Base-by-base conservation (phyloP, 37 sponge, comb jelly and placozoan genomes). In the Chondrosia reniformis region DNA sequence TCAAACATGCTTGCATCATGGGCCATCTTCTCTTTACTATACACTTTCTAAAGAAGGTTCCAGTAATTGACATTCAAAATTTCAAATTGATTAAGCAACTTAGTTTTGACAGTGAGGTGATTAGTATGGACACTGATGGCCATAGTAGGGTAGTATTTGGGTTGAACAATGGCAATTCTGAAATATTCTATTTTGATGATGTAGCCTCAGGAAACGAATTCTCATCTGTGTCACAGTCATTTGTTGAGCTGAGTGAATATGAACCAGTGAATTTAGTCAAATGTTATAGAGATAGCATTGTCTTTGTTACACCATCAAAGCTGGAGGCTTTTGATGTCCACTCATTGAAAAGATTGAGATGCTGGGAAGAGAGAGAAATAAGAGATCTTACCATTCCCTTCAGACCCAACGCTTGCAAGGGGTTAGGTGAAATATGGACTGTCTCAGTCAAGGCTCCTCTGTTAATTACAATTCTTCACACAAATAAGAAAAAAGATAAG, bases 351-450 rank as follows among this genome's bases (percentile, higher is more conserved):
- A n/a, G n/a, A 21, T 24, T 37, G 3, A 13, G 13, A 44, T 1
- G n/a, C 43, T 69, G 72, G 72, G 40, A 40, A 38, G 1, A n/a
- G n/a, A 21, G 41, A 24, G 3, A 13, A 6, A 44, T 1, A 13
- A 21, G 39, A 44, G 72, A 25, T 13, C 24, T 69, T 40, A 44
- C 44, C 24, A 44, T 69, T 17, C 72, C 72, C 1, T 69, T 69
- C 36, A 0, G 42, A 39, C 31, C 37, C 4, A 44, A 25, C 43
- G 42, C 42, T n/a, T 43, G 42, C 24, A 13, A 37, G 42, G 41
- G 43, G n/a, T 41, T 69, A 9, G 72, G 72, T 13, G 72, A 39
- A 34, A 40, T 40, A 17, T 69, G 72, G 72, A 25, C 72, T 25
- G 72, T 25, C 1, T 21, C 17, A 2, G 22, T 24, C 17, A 40